phyloP scores from a whole-genome alignment of 2,888 invertebrate species.

The Deilephila porcellus region DNA sequence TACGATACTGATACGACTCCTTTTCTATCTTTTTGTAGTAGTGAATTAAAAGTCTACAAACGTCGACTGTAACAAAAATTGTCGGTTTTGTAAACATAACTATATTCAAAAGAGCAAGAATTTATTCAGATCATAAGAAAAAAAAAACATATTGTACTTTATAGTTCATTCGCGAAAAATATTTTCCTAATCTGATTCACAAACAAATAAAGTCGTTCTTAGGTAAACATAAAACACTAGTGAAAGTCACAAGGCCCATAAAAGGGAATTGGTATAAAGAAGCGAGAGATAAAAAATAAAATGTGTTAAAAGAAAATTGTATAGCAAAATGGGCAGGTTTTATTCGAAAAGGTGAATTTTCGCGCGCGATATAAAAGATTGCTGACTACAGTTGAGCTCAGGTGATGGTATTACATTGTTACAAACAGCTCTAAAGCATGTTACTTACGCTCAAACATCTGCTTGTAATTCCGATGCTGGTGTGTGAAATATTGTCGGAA shows the following conservation, averaged over 20 bases:
- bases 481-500: conserved; percentile 4
- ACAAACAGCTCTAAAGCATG: background rate
- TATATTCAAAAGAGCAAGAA: background rate
- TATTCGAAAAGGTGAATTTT: conserved; percentile 22
- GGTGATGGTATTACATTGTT: conserved; percentile 17
- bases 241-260: background rate
- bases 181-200: background rate
- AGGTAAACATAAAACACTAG: conserved; percentile 2
- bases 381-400: conserved; percentile 18
- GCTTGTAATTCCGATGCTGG: background rate
- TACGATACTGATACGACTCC: no score
- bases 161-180: background rate
- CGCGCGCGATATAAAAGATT: conserved; percentile 14
- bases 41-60: no score
- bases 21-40: no score
- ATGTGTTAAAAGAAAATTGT: conserved; percentile 22
- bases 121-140: no score
- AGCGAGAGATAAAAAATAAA: conserved; percentile 13
- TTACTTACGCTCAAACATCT: background rate
- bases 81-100: background rate
- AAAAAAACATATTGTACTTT: background rate
- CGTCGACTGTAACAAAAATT: background rate
- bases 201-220: conserved; percentile 2
- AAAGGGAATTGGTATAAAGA: conserved; percentile 13
- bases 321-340: conserved; percentile 23